These are phyloP conservation scores for Chironex yamaguchii DNA, from an alignment of 30 jellyfish, hydroid and myxozoan species.

Conservation along the genomic window DNA sequence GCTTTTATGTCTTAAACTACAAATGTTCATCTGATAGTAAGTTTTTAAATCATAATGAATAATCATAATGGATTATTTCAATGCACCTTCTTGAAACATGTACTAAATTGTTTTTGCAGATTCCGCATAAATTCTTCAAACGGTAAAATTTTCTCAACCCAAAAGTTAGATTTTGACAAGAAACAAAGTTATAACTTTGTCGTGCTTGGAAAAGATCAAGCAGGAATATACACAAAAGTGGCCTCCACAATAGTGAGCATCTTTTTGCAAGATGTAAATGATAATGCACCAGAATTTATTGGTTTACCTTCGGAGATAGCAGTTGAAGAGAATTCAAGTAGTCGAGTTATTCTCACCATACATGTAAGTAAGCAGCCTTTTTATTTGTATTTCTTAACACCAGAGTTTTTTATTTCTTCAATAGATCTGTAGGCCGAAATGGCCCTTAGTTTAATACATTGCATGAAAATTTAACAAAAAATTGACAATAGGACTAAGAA, in stretches of 20 bases:
- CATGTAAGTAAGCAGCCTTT: slow-evolving; percentile 55
- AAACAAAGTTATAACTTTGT: slow-evolving; percentile 27
- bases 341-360: slow-evolving; percentile 50
- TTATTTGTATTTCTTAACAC: too few species aligned
- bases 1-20: too few species aligned
- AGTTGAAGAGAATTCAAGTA: slow-evolving; percentile 64
- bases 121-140: slow-evolving; percentile 35
- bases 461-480: too few species aligned
- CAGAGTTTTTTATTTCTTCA: too few species aligned
- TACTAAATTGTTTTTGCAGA: neutral
- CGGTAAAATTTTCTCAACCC: slow-evolving; percentile 52
- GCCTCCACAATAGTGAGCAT: slow-evolving; percentile 62
- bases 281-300: slow-evolving; percentile 79
- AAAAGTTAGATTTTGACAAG: slow-evolving; percentile 66
- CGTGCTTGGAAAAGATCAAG: slow-evolving; percentile 78
- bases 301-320: slow-evolving; percentile 38
- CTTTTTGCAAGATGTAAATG: slow-evolving; percentile 74
- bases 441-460: too few species aligned
- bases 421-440: too few species aligned
- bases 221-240: slow-evolving; percentile 25
- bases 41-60: too few species aligned
- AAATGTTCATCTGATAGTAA: too few species aligned
- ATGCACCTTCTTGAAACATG: neutral
- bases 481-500: too few species aligned
- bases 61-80: too few species aligned